These are phyloP conservation scores for Sesamia nonagrioides DNA, from an alignment of 1,140 invertebrate species.

Conservation along the genomic window DNA sequence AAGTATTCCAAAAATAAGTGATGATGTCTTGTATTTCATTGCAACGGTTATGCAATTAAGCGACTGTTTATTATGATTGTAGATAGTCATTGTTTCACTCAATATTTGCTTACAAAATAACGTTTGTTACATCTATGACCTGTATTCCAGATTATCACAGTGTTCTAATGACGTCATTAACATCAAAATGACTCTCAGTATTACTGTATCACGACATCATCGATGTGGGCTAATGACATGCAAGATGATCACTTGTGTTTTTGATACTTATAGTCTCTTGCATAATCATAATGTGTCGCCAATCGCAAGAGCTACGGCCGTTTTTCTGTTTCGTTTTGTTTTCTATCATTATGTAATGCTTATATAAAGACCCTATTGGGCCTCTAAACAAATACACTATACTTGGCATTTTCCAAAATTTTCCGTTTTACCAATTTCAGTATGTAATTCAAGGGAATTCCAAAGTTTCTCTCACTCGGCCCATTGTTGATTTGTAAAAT, in stretches of 20 bases:
- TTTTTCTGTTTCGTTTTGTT: conserved; percentile 37
- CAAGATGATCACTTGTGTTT: conserved; percentile 41
- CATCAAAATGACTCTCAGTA: background rate
- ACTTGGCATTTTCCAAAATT: background rate
- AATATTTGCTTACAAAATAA: conserved; percentile 18
- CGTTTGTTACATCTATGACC: background rate
- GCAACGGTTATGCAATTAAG: background rate
- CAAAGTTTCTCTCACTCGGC: background rate
- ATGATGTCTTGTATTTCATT: background rate
- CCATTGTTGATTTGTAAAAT: conserved; percentile 24
- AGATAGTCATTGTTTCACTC: background rate
- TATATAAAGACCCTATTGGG: conserved; percentile 49
- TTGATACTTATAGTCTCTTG: conserved; percentile 43
- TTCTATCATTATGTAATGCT: conserved; percentile 50
- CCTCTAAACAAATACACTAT: background rate
- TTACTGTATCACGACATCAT: conserved; percentile 43
- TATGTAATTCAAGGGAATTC: background rate
- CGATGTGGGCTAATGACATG: conserved; percentile 57
- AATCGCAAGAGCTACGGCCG: conserved; percentile 27
- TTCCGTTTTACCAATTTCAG: background rate
- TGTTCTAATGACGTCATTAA: conserved; percentile 12
- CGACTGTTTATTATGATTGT: background rate
- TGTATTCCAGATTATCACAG: background rate
- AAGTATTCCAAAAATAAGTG: background rate
- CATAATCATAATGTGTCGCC: conserved; percentile 49